Evolutionary conservation across 2,888 invertebrate genomes (phyloP).

Genomic region (Prosopocoilus inquinatus): DNA sequence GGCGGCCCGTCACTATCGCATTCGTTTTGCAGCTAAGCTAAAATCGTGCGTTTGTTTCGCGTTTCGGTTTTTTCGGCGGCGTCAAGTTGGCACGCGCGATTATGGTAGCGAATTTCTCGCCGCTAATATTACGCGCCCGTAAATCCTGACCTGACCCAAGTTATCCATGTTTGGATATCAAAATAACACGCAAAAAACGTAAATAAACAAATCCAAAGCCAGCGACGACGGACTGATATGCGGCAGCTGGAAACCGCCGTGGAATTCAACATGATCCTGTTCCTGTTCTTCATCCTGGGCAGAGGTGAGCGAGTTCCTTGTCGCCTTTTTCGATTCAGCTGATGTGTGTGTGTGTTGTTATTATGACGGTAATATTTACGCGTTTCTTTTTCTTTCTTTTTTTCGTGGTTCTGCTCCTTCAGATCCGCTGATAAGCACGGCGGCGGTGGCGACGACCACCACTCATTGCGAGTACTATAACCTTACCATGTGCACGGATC

Average conservation of each 20-base stretch:
- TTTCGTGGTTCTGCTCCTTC: neutral
- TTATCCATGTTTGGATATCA: constrained; percentile 36
- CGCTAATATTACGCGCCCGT: constrained; percentile 10
- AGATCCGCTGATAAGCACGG: constrained; percentile 1
- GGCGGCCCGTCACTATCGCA: no score
- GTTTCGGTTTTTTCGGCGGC: no score
- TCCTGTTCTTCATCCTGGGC: constrained; percentile 20
- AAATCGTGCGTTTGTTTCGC: no score
- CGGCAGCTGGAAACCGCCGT: neutral
- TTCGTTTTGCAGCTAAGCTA: no score
- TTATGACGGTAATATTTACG: no score
- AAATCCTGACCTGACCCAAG: constrained; percentile 41
- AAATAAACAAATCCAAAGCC: neutral
- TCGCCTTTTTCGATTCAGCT: constrained; percentile 3
- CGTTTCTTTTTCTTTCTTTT: constrained; percentile 9
- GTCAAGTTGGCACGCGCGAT: no score
- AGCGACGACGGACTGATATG: no score
- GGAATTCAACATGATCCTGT: constrained; percentile 10
- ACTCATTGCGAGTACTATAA: constrained; percentile 70
- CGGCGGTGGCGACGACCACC: constrained; percentile 46
- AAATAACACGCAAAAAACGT: constrained; percentile 31
- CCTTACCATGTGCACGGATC: constrained; percentile 54
- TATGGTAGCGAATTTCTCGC: no score
- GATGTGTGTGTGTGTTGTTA: constrained; percentile 11
- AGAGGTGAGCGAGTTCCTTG: constrained; percentile 12